A percentile compares a stretch with the other conserved stretches of the same genome.
Evolutionary conservation across 2,888 invertebrate species (phyloP).

Genomic region (Meandrusa payeni): DNA sequence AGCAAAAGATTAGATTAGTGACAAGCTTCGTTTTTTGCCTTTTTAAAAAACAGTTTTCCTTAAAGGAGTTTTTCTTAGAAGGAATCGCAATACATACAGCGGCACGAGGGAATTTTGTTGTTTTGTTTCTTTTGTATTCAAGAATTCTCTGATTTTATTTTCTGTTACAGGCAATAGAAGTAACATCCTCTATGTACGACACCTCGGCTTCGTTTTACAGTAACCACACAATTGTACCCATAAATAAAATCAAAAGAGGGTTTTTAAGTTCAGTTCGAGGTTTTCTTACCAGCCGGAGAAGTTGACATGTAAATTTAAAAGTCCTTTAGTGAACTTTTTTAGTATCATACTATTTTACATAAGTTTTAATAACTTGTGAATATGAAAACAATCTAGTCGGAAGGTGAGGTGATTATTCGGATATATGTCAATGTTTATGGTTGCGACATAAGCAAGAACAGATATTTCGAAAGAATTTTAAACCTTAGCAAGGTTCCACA

Average conservation of each 20-base stretch:
- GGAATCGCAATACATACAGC: too few relatives aligned
- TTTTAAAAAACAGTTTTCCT: too few relatives aligned
- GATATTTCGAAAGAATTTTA: too few relatives aligned
- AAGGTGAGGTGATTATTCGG: too few relatives aligned
- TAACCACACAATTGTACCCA: slow-evolving; percentile 53
- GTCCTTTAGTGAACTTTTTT: slow-evolving; percentile 8
- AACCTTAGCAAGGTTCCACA: too few relatives aligned
- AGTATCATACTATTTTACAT: slow-evolving; percentile 11
- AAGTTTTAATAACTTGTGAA: slow-evolving; percentile 10
- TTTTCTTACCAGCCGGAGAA: slow-evolving; percentile 49
- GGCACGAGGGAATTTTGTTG: too few relatives aligned
- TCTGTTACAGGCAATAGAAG: slow-evolving; percentile 53
- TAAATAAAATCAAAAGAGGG: slow-evolving; percentile 54
- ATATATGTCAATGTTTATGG: too few relatives aligned
- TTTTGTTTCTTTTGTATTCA: too few relatives aligned
- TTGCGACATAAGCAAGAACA: too few relatives aligned
- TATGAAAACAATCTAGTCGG: slow-evolving; percentile 3
- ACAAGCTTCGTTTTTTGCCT: too few relatives aligned
- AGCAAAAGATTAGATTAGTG: too few relatives aligned
- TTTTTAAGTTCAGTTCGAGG: slow-evolving; percentile 61
- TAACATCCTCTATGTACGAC: slow-evolving; percentile 63
- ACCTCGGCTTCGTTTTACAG: slow-evolving; percentile 67
- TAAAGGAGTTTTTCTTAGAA: too few relatives aligned
- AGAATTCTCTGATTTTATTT: slow-evolving; percentile 13
- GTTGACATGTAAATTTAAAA: slow-evolving; percentile 31